These are phyloP conservation scores for Actias luna DNA, from an alignment of 2,888 invertebrate species.

Conservation along the genomic window DNA sequence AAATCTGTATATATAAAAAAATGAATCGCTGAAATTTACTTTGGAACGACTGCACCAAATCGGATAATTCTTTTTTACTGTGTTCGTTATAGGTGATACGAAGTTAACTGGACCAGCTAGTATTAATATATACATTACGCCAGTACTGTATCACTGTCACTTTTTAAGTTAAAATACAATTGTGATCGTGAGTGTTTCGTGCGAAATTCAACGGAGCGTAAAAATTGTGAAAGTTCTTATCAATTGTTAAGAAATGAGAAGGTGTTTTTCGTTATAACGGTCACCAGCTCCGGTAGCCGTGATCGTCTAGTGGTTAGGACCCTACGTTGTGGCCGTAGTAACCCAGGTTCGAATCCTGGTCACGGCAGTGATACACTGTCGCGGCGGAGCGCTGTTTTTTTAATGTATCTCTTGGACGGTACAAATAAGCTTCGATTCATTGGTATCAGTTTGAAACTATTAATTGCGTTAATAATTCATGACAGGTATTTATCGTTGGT, in stretches of 20 bases:
- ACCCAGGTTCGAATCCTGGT: conserved; percentile 85
- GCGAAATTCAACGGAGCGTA: background rate
- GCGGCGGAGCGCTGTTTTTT: conserved; percentile 20
- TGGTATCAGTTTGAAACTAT: background rate
- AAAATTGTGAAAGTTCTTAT: background rate
- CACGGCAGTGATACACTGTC: conserved; percentile 43
- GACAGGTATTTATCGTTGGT: too few relatives aligned
- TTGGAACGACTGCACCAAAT: too few relatives aligned
- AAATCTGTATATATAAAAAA: too few relatives aligned
- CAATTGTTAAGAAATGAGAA: background rate
- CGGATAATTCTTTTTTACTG: too few relatives aligned
- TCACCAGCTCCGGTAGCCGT: conserved; percentile 58
- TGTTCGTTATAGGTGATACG: too few relatives aligned
- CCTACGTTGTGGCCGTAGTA: conserved; percentile 90
- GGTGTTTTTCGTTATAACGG: conserved; percentile 75
- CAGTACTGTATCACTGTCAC: background rate
- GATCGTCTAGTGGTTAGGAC: conserved; percentile 89
- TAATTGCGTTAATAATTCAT: too few relatives aligned
- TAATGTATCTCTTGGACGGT: background rate
- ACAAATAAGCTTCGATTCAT: background rate
- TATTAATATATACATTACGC: too few relatives aligned
- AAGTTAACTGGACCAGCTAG: too few relatives aligned
- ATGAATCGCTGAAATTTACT: too few relatives aligned
- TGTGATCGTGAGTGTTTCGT: background rate
- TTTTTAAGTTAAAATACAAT: background rate